Percentiles rank a stretch among this genome's conserved stretches.
Conservation (phyloP, 2,113 vertebrate genomes). For the Lycaon pictus region DNA sequence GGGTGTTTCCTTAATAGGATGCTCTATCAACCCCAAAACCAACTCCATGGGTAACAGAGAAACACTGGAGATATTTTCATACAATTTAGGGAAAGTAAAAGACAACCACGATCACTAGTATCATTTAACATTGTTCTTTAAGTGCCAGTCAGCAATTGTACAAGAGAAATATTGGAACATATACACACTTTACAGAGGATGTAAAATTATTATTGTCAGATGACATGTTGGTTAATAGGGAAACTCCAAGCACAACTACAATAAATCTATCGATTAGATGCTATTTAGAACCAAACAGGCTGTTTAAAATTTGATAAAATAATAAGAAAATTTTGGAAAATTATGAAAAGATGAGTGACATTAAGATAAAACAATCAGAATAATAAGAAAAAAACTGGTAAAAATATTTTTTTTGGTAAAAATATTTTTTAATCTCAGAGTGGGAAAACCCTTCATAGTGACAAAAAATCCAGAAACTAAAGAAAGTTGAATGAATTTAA, state of each 20-base stretch:
- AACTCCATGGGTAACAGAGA: background rate
- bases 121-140: background rate
- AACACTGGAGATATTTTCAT: background rate
- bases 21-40: background rate
- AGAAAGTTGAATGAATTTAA: background rate
- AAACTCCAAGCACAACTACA: background rate
- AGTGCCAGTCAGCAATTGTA: background rate
- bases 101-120: background rate
- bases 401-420: background rate
- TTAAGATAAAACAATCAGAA: background rate
- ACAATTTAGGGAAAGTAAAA: background rate
- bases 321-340: conserved; percentile 29
- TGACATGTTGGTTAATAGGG: background rate
- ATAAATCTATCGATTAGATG: background rate
- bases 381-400: background rate
- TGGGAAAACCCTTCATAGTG: background rate
- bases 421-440: background rate
- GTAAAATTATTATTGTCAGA: background rate
- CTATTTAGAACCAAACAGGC: background rate
- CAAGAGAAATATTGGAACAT: background rate
- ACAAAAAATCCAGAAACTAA: background rate
- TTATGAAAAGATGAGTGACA: background rate
- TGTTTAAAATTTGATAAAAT: background rate
- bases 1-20: background rate
- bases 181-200: background rate